Evolutionary conservation across 2,888 invertebrate genomes (phyloP).

Genomic region (Prosopocoilus inquinatus): DNA sequence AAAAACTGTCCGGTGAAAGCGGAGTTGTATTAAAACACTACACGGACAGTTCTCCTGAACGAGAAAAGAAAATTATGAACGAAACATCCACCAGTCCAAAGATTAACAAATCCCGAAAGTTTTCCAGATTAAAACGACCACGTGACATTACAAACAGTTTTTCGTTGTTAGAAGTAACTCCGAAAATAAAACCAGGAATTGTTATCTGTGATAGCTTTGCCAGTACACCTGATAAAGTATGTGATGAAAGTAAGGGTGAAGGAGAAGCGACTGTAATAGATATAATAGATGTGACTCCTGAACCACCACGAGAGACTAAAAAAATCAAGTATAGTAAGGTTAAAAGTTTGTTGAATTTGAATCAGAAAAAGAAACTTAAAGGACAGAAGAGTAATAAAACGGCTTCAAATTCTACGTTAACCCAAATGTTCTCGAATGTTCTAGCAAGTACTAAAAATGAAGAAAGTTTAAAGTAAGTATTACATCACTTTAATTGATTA

Average conservation of each 20-base stretch:
- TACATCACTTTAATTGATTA: not conserved
- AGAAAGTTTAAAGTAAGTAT: not conserved
- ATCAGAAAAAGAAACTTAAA: not conserved
- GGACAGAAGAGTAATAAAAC: not conserved
- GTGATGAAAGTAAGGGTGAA: not conserved
- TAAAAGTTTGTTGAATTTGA: too few species aligned
- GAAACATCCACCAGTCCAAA: slow-evolving; percentile 10
- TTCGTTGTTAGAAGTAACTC: slow-evolving; percentile 1
- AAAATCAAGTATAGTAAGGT: not conserved
- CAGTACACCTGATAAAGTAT: not conserved
- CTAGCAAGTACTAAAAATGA: not conserved
- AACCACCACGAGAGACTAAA: not conserved
- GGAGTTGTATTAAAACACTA: too few species aligned
- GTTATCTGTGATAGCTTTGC: not conserved
- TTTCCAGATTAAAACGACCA: slow-evolving; percentile 3
- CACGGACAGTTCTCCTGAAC: too few species aligned
- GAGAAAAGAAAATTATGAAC: too few species aligned
- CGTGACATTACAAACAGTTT: slow-evolving; percentile 5
- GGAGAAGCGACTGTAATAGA: slow-evolving; percentile 14
- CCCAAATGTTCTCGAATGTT: slow-evolving; percentile 7
- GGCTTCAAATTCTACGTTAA: slow-evolving; percentile 2
- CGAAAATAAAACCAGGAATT: not conserved
- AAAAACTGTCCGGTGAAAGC: too few species aligned
- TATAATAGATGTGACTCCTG: slow-evolving; percentile 14
- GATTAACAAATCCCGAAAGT: slow-evolving; percentile 7